These are phyloP conservation scores for Melolontha melolontha DNA, from an alignment of 2,888 invertebrate species.

Conservation along the genomic window DNA sequence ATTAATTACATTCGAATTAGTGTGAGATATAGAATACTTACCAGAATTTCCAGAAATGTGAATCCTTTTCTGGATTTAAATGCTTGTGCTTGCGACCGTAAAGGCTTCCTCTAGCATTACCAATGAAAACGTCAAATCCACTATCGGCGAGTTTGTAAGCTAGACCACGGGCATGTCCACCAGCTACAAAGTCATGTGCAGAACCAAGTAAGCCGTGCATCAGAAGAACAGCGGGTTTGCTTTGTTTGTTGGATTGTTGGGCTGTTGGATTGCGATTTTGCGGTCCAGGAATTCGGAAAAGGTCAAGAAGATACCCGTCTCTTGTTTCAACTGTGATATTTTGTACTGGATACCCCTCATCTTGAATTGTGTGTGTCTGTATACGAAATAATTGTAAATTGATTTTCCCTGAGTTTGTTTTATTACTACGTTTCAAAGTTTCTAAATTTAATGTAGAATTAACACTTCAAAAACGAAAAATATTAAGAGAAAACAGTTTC, in stretches of 20 bases:
- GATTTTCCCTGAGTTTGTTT: no score
- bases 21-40: constrained; percentile 49
- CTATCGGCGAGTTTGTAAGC: constrained; percentile 60
- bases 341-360: constrained; percentile 73
- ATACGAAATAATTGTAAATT: neutral
- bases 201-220: constrained; percentile 70
- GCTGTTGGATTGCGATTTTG: constrained; percentile 48
- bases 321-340: constrained; percentile 57
- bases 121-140: constrained; percentile 71
- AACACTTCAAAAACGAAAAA: no score
- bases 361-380: constrained; percentile 9
- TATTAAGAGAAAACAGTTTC: no score
- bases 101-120: constrained; percentile 72
- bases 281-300: constrained; percentile 70
- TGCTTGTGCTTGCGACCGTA: constrained; percentile 68
- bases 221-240: constrained; percentile 63
- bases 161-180: constrained; percentile 63
- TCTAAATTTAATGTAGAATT: no score
- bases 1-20: neutral
- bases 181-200: constrained; percentile 69
- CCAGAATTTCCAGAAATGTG: constrained; percentile 72
- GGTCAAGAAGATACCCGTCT: constrained; percentile 69
- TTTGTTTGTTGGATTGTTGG: neutral
- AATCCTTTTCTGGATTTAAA: constrained; percentile 60
- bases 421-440: no score